phyloP scores from a whole-genome alignment of 2,113 vertebrate species.

The Elanus axillaris region DNA sequence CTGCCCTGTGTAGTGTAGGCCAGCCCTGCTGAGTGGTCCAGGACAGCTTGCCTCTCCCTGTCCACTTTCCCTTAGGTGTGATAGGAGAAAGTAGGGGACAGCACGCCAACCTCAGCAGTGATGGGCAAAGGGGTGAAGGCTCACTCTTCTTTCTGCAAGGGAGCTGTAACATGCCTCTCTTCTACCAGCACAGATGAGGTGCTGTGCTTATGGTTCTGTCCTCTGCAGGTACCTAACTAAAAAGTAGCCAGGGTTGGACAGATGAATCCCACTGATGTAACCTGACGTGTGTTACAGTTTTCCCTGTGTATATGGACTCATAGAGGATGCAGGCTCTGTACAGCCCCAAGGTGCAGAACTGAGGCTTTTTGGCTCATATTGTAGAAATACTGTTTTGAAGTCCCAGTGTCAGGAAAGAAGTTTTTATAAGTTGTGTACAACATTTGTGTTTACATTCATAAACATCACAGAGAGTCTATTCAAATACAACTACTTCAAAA shows the following conservation, averaged over 20 bases:
- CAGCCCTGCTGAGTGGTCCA: neutral
- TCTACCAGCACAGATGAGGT: neutral
- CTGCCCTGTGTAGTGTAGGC: neutral
- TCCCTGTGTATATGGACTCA: neutral
- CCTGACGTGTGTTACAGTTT: fast-evolving
- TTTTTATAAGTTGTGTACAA: neutral
- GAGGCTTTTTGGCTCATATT: neutral
- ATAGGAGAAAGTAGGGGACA: neutral
- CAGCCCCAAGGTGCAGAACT: neutral
- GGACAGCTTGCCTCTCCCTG: neutral
- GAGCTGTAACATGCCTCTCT: neutral
- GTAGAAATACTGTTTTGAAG: neutral
- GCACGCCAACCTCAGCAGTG: neutral
- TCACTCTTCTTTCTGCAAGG: neutral
- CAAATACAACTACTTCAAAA: neutral
- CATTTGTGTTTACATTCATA: neutral
- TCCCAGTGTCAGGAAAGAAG: neutral
- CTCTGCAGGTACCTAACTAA: neutral
- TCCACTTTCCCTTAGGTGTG: neutral
- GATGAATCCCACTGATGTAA: neutral
- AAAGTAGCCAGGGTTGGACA: neutral
- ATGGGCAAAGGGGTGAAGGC: neutral
- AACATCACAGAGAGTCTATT: neutral
- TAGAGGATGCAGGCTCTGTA: neutral
- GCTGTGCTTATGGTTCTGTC: neutral